Evolutionary conservation across 1,140 invertebrate genomes (phyloP).

Genomic region (fruit fly (Drosophila melanogaster)): Release_6_plus_ISO1_MT NT_033777.3:13446501-13447000

Average conservation of each 20-base stretch:
- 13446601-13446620: too few species aligned
- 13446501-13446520: conserved; percentile 76
- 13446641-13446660: too few species aligned
- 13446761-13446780: not conserved
- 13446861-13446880: conserved; percentile 68
- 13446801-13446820: not conserved
- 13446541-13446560: conserved; percentile 20
- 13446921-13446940: conserved; percentile 63
- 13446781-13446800: not conserved
- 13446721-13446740: not conserved
- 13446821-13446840: conserved; percentile 8
- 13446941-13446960: conserved; percentile 9
- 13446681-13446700: too few species aligned
- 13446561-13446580: conserved; percentile 4
- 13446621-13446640: too few species aligned
- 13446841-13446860: conserved; percentile 19
- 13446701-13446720: not conserved
- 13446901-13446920: conserved; percentile 73
- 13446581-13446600: too few species aligned
- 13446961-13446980: not conserved
- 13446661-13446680: too few species aligned
- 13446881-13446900: conserved; percentile 79
- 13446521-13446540: conserved; percentile 43
- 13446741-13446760: not conserved
- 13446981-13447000: not conserved